phyloP scores from a whole-genome alignment of 2,888 invertebrate genomes.

The Caenorhabditis japonica region DNA sequence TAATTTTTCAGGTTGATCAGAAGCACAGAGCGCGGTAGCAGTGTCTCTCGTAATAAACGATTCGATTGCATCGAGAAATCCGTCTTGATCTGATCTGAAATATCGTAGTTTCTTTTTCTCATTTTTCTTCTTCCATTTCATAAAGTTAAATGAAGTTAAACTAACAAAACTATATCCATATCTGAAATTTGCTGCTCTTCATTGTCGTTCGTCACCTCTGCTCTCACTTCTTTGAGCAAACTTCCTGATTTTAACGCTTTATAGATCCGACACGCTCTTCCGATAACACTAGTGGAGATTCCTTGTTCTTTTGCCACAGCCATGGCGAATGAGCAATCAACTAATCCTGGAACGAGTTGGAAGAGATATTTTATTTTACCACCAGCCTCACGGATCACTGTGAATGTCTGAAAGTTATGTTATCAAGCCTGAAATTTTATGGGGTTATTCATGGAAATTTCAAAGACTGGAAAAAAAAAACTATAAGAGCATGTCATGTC shows the following conservation, averaged over 20 bases:
- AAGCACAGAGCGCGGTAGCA: neutral
- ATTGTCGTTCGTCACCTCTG: conserved; percentile 14
- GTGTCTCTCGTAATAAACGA: conserved; percentile 3
- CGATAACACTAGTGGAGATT: conserved; percentile 80
- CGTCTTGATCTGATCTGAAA: conserved; percentile 6
- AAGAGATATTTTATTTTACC: conserved; percentile 48
- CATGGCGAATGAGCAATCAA: conserved; percentile 83
- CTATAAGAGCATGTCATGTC: conserved; percentile 1
- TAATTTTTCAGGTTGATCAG: no score
- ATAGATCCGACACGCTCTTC: conserved; percentile 79
- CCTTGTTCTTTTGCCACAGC: conserved; percentile 83
- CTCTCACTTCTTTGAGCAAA: conserved; percentile 12
- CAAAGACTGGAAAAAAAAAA: neutral
- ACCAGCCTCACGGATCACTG: conserved; percentile 44
- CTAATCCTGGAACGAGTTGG: conserved; percentile 81
- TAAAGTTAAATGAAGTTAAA: no score
- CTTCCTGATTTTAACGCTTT: conserved; percentile 25
- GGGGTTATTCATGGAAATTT: no score
- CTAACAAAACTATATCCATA: conserved; percentile 26
- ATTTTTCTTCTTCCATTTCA: neutral
- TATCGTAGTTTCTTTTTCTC: no score
- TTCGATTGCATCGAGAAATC: conserved; percentile 13
- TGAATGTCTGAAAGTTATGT: conserved; percentile 49
- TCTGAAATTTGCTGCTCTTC: conserved; percentile 13
- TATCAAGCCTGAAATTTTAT: no score